phyloP scores from a whole-genome alignment of 2,797 vertebrate species.

The Notoglanidium macrostoma region DNA sequence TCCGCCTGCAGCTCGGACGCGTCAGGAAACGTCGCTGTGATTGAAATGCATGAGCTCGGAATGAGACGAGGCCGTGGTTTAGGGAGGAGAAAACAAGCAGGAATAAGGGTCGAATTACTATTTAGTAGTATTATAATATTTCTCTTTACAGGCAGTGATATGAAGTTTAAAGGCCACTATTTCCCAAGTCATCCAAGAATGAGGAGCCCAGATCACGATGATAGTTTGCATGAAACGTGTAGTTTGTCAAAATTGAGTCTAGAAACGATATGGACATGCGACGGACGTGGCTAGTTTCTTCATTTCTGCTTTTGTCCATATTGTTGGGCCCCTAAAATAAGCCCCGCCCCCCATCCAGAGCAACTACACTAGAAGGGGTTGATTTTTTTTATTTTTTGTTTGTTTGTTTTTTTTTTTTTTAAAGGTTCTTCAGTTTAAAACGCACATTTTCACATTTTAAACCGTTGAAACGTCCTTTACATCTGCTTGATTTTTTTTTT shows the following conservation, averaged over 20 bases:
- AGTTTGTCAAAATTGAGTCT: background rate
- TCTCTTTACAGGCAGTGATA: conserved; percentile 51
- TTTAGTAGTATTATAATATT: background rate
- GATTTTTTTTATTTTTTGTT: background rate
- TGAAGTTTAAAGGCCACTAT: conserved; percentile 50
- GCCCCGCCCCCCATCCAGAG: background rate
- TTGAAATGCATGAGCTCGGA: background rate
- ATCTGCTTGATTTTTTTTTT: background rate
- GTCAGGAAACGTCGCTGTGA: background rate
- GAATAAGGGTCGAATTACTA: background rate
- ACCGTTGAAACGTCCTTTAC: background rate
- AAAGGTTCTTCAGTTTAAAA: background rate
- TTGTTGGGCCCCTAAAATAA: background rate
- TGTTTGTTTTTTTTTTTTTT: background rate
- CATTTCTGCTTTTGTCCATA: background rate
- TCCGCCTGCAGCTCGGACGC: background rate
- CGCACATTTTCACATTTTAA: background rate
- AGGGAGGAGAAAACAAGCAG: background rate
- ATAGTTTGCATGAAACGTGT: too few species aligned
- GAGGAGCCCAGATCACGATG: background rate
- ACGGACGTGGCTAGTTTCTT: too few species aligned
- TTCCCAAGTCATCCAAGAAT: background rate
- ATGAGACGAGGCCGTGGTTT: background rate
- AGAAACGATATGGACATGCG: too few species aligned
- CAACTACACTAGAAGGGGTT: background rate